Percentiles rank a stretch among this genome's conserved stretches.
These are phyloP conservation scores for Tychaedon coryphoeus DNA, from an alignment of 2,113 vertebrate genomes.

Conservation along the genomic window DNA sequence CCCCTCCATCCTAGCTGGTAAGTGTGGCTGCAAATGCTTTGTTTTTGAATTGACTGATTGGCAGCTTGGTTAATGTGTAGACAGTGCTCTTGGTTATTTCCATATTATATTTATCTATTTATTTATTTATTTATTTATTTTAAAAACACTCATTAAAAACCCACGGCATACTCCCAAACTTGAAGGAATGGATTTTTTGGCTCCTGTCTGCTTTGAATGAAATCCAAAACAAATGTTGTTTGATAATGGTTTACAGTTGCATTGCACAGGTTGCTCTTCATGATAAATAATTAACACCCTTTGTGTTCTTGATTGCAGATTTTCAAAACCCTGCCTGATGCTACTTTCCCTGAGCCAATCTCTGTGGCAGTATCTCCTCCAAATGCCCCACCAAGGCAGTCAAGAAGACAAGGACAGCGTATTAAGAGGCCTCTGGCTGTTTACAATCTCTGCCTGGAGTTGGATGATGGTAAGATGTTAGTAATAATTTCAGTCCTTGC, in stretches of 20 bases:
- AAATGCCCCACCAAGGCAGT: slow-evolving; percentile 88
- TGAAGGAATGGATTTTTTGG: slow-evolving; percentile 60
- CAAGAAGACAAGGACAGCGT: slow-evolving; percentile 85
- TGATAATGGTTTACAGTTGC: slow-evolving; percentile 52
- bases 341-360: slow-evolving; percentile 70
- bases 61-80: slow-evolving; percentile 30
- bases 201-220: slow-evolving; percentile 36
- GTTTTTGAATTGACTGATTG: slow-evolving; percentile 20
- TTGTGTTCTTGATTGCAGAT: slow-evolving; percentile 85
- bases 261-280: slow-evolving; percentile 43
- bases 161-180: neutral
- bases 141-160: slow-evolving; percentile 35
- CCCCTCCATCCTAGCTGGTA: neutral
- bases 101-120: neutral
- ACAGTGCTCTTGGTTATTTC: slow-evolving; percentile 44
- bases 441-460: slow-evolving; percentile 91
- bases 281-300: slow-evolving; percentile 63
- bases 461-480: slow-evolving; percentile 86
- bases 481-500: neutral
- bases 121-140: slow-evolving; percentile 51
- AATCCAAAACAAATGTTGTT: slow-evolving; percentile 64
- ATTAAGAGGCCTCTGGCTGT: slow-evolving; percentile 91
- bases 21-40: neutral
- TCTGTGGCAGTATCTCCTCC: slow-evolving; percentile 72
- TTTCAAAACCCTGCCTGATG: slow-evolving; percentile 88